Conservation (phyloP, 2,888 invertebrate genomes). For the Hemaris fuciformis region DNA sequence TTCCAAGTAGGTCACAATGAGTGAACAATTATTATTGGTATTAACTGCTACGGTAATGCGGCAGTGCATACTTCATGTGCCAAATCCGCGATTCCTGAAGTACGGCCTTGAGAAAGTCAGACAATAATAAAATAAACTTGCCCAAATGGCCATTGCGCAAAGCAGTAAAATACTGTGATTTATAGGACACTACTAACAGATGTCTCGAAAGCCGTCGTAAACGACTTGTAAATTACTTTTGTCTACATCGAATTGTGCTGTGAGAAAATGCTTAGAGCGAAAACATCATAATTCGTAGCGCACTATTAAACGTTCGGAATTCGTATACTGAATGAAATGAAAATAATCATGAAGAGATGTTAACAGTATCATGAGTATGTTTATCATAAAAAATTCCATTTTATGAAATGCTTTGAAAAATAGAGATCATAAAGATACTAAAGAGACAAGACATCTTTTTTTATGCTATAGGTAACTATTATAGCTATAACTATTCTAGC, state of each 20-base stretch:
- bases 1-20: not conserved
- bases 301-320: not conserved
- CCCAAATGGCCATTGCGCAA: slow-evolving; percentile 16
- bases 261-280: not conserved
- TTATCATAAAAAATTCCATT: no score
- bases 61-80: slow-evolving; percentile 24
- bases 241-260: not conserved
- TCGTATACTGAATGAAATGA: not conserved
- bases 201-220: slow-evolving; percentile 13
- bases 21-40: no score
- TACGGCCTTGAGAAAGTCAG: slow-evolving; percentile 19
- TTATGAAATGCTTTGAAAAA: no score
- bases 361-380: not conserved
- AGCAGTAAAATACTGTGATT: slow-evolving; percentile 17
- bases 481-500: no score
- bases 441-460: no score
- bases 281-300: not conserved
- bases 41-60: slow-evolving; percentile 16
- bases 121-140: slow-evolving; percentile 29
- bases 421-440: no score
- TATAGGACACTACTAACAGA: slow-evolving; percentile 17
- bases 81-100: slow-evolving; percentile 25
- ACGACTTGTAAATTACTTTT: slow-evolving; percentile 12
- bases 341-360: not conserved
- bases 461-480: no score